A percentile compares a stretch with the other conserved stretches of the same genome.
Conservation (phyloP, 1,140 invertebrate genomes). For the Heliothis virescens region DNA sequence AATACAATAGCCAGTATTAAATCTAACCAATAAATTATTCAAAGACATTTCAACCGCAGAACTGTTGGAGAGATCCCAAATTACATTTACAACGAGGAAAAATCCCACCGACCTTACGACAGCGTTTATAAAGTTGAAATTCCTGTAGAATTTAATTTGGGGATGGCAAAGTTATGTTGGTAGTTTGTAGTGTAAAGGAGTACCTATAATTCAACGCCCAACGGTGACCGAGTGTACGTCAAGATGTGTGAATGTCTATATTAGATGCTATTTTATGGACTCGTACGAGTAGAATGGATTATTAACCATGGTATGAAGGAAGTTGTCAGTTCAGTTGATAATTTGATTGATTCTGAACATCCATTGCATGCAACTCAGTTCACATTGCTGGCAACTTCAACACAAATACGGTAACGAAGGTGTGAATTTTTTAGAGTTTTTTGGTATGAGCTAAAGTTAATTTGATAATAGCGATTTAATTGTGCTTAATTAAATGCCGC, state of each 20-base stretch:
- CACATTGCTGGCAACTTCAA: too few species aligned
- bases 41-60: slow-evolving; percentile 47
- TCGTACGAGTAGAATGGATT: slow-evolving; percentile 11
- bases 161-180: neutral
- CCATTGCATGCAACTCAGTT: neutral
- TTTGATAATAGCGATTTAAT: too few species aligned
- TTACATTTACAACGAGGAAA: neutral
- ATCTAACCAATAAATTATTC: slow-evolving; percentile 50
- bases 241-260: slow-evolving; percentile 46
- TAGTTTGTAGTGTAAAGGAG: slow-evolving; percentile 32
- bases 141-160: neutral
- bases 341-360: neutral
- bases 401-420: too few species aligned
- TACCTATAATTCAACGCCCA: slow-evolving; percentile 46
- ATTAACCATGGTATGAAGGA: slow-evolving; percentile 13
- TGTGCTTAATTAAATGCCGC: too few species aligned
- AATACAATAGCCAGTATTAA: slow-evolving; percentile 47
- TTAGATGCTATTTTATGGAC: slow-evolving; percentile 1
- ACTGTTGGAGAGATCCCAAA: slow-evolving; percentile 30
- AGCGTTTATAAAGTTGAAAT: neutral
- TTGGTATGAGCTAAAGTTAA: too few species aligned
- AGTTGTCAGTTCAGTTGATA: neutral
- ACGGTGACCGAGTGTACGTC: slow-evolving; percentile 39
- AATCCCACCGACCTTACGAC: neutral
- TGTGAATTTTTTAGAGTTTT: too few species aligned